Evolutionary conservation across 23 tunicate genomes (phyloP).

Genomic region (Diplosoma virens): DNA sequence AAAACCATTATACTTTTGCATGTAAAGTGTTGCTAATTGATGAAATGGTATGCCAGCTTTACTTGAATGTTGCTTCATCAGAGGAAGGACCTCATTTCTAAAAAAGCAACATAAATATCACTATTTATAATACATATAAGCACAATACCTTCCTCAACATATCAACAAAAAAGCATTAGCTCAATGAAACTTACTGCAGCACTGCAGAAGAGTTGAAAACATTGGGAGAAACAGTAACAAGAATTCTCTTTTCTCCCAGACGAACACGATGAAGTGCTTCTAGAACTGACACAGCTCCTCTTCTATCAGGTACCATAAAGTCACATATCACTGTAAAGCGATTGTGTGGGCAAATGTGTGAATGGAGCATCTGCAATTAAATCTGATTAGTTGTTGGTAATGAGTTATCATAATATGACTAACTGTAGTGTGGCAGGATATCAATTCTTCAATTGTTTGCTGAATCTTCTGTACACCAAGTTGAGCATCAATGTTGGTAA

Average conservation of each 20-base stretch:
- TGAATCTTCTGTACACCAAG: slow-evolving; percentile 69
- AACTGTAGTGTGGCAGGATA: slow-evolving; percentile 40
- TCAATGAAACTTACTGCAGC: no score
- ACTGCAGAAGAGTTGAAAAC: no score
- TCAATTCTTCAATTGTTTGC: slow-evolving; percentile 33
- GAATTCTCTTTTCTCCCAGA: slow-evolving; percentile 73
- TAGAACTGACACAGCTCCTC: slow-evolving; percentile 46
- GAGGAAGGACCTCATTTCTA: slow-evolving; percentile 36
- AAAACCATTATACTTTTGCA: no score
- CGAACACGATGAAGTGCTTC: slow-evolving; percentile 56
- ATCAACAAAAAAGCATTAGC: no score
- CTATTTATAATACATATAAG: no score
- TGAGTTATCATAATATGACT: slow-evolving; percentile 18
- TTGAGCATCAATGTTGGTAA: slow-evolving; percentile 85
- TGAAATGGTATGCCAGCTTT: slow-evolving; percentile 15
- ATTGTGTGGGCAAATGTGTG: slow-evolving; percentile 76
- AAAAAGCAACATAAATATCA: no score
- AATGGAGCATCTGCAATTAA: slow-evolving; percentile 36
- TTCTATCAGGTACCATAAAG: slow-evolving; percentile 47
- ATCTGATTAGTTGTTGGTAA: not conserved
- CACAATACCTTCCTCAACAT: no score
- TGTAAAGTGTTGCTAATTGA: slow-evolving; percentile 8
- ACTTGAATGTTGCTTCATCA: slow-evolving; percentile 26
- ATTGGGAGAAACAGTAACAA: slow-evolving; percentile 41
- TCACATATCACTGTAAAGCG: slow-evolving; percentile 88